Conservation (phyloP, 2,888 invertebrate species). For the Pimpla rufipes region DNA sequence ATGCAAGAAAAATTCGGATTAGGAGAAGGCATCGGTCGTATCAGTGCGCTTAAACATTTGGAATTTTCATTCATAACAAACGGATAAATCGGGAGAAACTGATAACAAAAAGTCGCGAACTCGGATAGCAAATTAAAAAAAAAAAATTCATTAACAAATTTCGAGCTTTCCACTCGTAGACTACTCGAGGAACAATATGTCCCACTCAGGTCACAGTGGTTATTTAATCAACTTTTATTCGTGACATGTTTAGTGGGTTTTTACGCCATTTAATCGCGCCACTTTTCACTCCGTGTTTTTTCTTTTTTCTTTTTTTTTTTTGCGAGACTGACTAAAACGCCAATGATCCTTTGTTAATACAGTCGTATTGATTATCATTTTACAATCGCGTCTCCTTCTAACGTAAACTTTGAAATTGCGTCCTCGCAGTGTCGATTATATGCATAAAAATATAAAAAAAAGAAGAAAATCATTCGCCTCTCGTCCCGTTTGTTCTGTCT, state of each 20-base stretch:
- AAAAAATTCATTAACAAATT: background rate
- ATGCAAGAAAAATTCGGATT: constrained; percentile 43
- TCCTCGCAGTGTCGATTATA: constrained; percentile 56
- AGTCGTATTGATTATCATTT: constrained; percentile 8
- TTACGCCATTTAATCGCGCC: constrained; percentile 25
- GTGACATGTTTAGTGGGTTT: too few species aligned
- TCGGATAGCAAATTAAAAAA: background rate
- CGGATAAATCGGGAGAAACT: constrained; percentile 6
- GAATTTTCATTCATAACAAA: constrained; percentile 35
- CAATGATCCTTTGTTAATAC: background rate
- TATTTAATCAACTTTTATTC: too few species aligned
- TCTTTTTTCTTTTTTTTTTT: background rate
- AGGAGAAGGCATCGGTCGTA: constrained; percentile 30
- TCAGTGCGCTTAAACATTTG: constrained; percentile 14
- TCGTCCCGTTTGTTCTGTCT: constrained; percentile 48
- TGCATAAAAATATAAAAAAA: constrained; percentile 19
- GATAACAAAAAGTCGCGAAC: constrained; percentile 2
- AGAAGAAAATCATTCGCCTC: constrained; percentile 36
- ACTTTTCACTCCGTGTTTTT: background rate
- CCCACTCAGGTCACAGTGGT: constrained; percentile 27
- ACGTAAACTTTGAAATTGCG: constrained; percentile 46
- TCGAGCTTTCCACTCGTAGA: constrained; percentile 33
- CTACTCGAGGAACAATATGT: constrained; percentile 35
- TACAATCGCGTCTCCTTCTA: constrained; percentile 1
- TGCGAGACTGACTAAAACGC: background rate